Evolutionary conservation across 2,113 vertebrate species (phyloP), one percentile per base, ranked within the genome.

Genomic region (Phoenicopterus ruber): DNA sequence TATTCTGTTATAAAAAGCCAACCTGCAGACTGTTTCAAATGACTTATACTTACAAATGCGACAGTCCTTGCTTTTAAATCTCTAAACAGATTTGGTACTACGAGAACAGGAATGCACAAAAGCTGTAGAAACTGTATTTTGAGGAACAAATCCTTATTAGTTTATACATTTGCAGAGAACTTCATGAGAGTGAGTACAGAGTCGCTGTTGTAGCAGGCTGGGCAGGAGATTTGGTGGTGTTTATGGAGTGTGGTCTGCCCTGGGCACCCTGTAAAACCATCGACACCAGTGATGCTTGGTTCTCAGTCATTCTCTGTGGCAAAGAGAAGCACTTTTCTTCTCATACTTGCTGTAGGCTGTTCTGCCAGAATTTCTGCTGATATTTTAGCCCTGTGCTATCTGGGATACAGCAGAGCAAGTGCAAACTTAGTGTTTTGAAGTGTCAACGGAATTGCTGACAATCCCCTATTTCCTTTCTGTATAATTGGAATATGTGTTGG

Each of bases 141-240:
- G 63, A 73, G 17, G 5, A 78, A n/a, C 12, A 69, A 54, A 57
- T 54, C 9, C 13, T 20, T 69, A 50, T 59, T 42, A 62, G 5
- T 50, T 67, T 44, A 50, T 5, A 28, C 22, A 46, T 61, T n/a
- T 55, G 4, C 13, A 52, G 40, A 70, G 20, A 65, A 32, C 9
- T 42, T 81, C 4, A 36, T 7, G 26, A 50, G 13, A 67, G 1
- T 3, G 8, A 54, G 17, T 10, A 28, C 5, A 61, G 20, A 83
- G 17, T 21, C 0, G 0, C 20, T 63, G 0, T 20, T 80, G 26
- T 25, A 34, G 18, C 8, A 38, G 5, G 34, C 0, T 57, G 42
- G 34, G 26, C 10, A 34, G 17, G 9, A 13, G 7, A 47, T 47
- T 42, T 77, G 26, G 9, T 3, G 2, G 6, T 22, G 34, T 70